Base-by-base conservation (phyloP, 1,140 invertebrate species). In the Asbolus verrucosus region DNA sequence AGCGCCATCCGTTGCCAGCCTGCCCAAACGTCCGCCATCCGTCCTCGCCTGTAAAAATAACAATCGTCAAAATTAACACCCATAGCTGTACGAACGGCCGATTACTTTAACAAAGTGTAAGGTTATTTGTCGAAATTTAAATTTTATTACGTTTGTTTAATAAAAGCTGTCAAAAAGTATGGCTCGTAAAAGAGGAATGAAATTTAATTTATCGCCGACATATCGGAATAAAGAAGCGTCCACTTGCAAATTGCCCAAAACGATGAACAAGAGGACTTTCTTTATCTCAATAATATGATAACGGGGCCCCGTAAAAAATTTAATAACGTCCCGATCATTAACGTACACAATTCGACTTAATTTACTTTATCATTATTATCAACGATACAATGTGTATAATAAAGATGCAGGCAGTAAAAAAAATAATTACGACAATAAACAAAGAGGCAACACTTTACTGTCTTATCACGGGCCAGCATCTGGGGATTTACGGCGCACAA, bases 261-360 rank as follows among this genome's bases (percentile, higher is more conserved):
- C 33, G 33, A 11, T n/a, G 5, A 27, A 27, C 16, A n/a, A n/a
- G n/a, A n/a, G n/a, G n/a, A n/a, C n/a, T n/a, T n/a, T n/a, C n/a
- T n/a, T 21, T 50, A 50, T 50, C 43, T 50, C 43, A 50, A 50
- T 50, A 15, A 11, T 36, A 36, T n/a, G 33, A 36, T 36, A 36
- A 36, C 33, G 33, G 21, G 18, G 19, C 19, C 46, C 46, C 46
- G 46, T 54, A 54, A 54, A 54, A 50, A 54, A 27, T 54, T 54
- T 54, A 54, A 54, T 24, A 54, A 54, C 46, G 21, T 54, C 46
- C 27, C 27, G 46, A 54, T n/a, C n/a, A n/a, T n/a, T n/a, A n/a
- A n/a, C n/a, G n/a, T n/a, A n/a, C n/a, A n/a, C n/a, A n/a, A n/a
- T 54, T 54, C 46, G 46, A 54, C 46, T 54, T 54, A 54, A 54